These are phyloP conservation scores for Eumacrocentrus americanus DNA, from an alignment of 2,888 invertebrate genomes.

Conservation along the genomic window DNA sequence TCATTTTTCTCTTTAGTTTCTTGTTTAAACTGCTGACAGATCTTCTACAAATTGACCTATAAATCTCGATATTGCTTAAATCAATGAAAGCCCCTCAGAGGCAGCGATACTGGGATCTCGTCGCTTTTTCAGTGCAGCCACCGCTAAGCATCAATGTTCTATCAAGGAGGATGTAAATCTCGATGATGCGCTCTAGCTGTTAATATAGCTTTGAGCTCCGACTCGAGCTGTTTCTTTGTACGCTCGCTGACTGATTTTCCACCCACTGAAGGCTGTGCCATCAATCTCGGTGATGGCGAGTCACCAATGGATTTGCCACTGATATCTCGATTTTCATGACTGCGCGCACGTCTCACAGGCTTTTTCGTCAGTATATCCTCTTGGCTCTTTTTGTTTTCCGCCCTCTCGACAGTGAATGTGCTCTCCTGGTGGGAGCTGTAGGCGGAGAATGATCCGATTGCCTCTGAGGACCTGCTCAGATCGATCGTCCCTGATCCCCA, in stretches of 20 bases:
- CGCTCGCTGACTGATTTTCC: conserved; percentile 56
- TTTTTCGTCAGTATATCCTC: conserved; percentile 47
- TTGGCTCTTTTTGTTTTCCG: conserved; percentile 39
- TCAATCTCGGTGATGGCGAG: conserved; percentile 50
- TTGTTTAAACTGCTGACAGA: conserved; percentile 47
- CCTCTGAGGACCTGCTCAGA: conserved; percentile 53
- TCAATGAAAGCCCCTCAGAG: conserved; percentile 61
- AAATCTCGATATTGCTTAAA: conserved; percentile 61
- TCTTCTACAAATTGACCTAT: conserved; percentile 57
- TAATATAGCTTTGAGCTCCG: conserved; percentile 58
- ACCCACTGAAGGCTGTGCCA: conserved; percentile 56
- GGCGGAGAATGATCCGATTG: conserved; percentile 50
- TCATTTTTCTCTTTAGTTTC: conserved; percentile 15
- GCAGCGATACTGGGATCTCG: conserved; percentile 39
- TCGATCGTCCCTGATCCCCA: conserved; percentile 58
- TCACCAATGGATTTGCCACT: conserved; percentile 46
- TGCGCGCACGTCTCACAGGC: conserved; percentile 56
- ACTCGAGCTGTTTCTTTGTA: conserved; percentile 59
- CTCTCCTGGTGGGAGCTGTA: conserved; percentile 46
- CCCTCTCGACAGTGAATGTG: conserved; percentile 42
- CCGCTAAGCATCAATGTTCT: conserved; percentile 29
- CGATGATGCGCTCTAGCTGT: conserved; percentile 59
- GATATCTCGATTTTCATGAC: conserved; percentile 55
- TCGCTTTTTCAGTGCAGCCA: conserved; percentile 24
- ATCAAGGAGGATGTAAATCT: conserved; percentile 60